Evolutionary conservation across 2,797 vertebrate genomes (phyloP), one percentile per base, ranked within the genome.

Genomic region (Amniataba percoides): DNA sequence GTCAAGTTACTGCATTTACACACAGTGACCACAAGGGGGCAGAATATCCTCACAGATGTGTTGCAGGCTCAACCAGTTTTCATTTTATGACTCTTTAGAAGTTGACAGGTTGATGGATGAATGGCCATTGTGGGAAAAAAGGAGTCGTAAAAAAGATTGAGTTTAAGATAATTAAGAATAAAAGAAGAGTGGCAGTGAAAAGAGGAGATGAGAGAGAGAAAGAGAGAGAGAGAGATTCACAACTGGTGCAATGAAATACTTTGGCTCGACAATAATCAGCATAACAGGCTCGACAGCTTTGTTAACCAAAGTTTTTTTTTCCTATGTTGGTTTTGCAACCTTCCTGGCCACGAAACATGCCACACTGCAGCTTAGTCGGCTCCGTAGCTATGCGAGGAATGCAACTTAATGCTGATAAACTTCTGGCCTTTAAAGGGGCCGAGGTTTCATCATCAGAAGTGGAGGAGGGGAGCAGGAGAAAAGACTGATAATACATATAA

Each of bases 371-470:
- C 87, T 87, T 49, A 75, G 72, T 57, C 3, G 31, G 49, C 62
- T 79, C 15, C 31, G 16, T 0, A 88, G 74, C 48, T 93, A 95
- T 94, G 89, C 5, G 3, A 91, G 91, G 93, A 94, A 95, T 94
- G 91, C 67, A 40, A 80, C 71, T 78, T 85, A 89, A 87, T 77
- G 87, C 91, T 89, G 92, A 95, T 95, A 93, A 93, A 94, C 88
- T 81, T 69, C 2, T 84, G 88, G 77, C 85, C 88, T 90, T 81
- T 40, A 25, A 65, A 83, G 63, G 25, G 81, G 77, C 72, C 55
- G 15, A 21, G 64, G 73, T 84, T 86, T 90, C 85, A 49, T 89
- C 84, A 75, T 74, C 57, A 48, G 48, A 19, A 43, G 45, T 12
- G 18, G 65, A 36, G 23, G 13, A 36, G n/a, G 49, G 27, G 27